A percentile compares a stretch with the other conserved stretches of the same genome.
These are phyloP conservation scores for Tortricodes alternella DNA, from an alignment of 2,888 invertebrate genomes.

Conservation along the genomic window DNA sequence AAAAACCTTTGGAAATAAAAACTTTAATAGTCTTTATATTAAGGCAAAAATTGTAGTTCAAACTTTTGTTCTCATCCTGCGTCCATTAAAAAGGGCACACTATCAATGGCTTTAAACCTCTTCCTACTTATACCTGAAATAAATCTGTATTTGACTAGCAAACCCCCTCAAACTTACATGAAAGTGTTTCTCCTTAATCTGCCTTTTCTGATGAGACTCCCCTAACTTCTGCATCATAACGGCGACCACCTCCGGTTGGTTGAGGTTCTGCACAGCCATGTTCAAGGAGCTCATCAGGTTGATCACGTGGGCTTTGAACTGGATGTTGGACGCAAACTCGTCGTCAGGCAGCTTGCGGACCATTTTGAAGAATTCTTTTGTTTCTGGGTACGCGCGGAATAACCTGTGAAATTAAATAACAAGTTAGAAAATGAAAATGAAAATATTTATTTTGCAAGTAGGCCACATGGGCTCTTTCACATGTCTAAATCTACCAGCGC, in stretches of 20 bases:
- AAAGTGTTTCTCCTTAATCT: slow-evolving; percentile 63
- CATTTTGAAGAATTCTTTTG: slow-evolving; percentile 71
- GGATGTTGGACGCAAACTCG: slow-evolving; percentile 61
- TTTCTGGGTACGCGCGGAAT: slow-evolving; percentile 63
- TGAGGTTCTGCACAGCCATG: slow-evolving; percentile 62
- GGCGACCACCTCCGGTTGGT: slow-evolving; percentile 70
- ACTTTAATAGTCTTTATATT: too few relatives aligned
- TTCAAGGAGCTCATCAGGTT: slow-evolving; percentile 72
- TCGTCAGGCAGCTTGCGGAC: slow-evolving; percentile 61
- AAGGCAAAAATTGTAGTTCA: too few relatives aligned
- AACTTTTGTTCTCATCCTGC: too few relatives aligned
- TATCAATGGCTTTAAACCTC: too few relatives aligned
- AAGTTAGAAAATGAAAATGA: too few relatives aligned
- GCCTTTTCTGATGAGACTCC: slow-evolving; percentile 64
- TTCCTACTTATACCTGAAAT: too few relatives aligned
- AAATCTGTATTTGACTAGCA: too few relatives aligned
- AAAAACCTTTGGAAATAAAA: too few relatives aligned
- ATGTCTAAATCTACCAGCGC: too few relatives aligned
- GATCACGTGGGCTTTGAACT: slow-evolving; percentile 76
- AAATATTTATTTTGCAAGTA: too few relatives aligned
- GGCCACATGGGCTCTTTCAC: too few relatives aligned
- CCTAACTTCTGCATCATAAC: slow-evolving; percentile 75
- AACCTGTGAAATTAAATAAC: slow-evolving; percentile 49
- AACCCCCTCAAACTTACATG: slow-evolving; percentile 65
- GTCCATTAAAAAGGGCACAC: too few relatives aligned